Conservation (phyloP, 2,113 vertebrate species). For the Thunnus maccoyii region DNA sequence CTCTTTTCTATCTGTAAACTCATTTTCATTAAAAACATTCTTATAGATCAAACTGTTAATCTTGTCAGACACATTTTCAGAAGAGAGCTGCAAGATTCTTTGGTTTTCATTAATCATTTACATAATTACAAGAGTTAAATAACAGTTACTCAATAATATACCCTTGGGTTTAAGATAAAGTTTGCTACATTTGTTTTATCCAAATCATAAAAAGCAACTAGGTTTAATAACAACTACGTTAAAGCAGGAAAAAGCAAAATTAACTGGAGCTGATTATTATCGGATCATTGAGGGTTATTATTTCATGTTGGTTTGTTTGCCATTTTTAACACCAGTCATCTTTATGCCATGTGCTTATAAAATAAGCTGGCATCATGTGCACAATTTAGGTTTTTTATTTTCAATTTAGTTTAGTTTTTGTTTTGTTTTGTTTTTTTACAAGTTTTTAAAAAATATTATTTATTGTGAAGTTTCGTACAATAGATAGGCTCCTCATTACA, state of each 20-base stretch:
- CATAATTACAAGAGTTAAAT: neutral
- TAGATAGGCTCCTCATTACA: too few relatives aligned
- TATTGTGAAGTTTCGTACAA: too few relatives aligned
- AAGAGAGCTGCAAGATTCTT: neutral
- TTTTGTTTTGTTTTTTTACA: too few relatives aligned
- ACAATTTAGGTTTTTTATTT: too few relatives aligned
- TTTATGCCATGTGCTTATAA: neutral
- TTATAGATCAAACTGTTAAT: neutral
- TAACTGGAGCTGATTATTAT: neutral
- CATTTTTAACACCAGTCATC: neutral
- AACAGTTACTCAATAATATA: neutral
- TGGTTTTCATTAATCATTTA: neutral
- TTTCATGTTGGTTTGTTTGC: slow-evolving; percentile 1
- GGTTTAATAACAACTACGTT: neutral
- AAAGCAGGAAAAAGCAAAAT: neutral
- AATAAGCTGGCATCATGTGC: too few relatives aligned
- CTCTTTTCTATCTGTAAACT: neutral
- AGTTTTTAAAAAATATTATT: too few relatives aligned
- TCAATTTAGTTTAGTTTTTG: too few relatives aligned
- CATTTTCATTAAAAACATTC: slow-evolving; percentile 19
- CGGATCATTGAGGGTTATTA: neutral
- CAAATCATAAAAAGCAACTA: slow-evolving; percentile 1
- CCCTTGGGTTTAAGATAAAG: neutral
- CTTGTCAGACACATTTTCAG: slow-evolving; percentile 1
- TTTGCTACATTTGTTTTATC: neutral